These are phyloP conservation scores for Cyclophora albipunctata DNA, from an alignment of 2,888 invertebrate species.

Conservation along the genomic window DNA sequence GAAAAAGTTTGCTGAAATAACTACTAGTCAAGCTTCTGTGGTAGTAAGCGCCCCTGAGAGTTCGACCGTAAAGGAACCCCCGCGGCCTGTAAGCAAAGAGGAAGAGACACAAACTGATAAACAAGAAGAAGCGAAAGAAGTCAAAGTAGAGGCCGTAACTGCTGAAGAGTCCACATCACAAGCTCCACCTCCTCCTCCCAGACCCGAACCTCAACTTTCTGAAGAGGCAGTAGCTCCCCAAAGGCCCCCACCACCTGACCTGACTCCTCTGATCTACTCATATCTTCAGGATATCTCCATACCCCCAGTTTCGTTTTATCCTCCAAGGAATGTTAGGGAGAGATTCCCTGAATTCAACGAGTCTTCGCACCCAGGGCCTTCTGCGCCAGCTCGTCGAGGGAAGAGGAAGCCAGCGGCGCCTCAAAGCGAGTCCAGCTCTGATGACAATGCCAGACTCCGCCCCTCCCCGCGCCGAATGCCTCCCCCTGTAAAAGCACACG, in stretches of 20 bases:
- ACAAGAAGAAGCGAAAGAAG: conserved; percentile 20
- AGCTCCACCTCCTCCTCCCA: conserved; percentile 25
- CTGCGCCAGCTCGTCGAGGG: conserved; percentile 64
- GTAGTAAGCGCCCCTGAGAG: neutral
- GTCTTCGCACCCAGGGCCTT: conserved; percentile 49
- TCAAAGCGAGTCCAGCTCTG: conserved; percentile 68
- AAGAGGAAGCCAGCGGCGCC: conserved; percentile 56
- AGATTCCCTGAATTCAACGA: conserved; percentile 53
- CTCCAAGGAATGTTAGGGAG: conserved; percentile 52
- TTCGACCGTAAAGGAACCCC: conserved; percentile 18
- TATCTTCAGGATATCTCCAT: conserved; percentile 73
- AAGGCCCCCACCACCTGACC: conserved; percentile 65
- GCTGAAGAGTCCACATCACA: conserved; percentile 14
- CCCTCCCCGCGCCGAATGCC: conserved; percentile 55
- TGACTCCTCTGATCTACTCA: conserved; percentile 65
- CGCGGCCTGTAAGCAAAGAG: conserved; percentile 49
- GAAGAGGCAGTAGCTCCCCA: conserved; percentile 52
- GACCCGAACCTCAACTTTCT: conserved; percentile 21
- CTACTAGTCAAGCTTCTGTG: conserved; percentile 25
- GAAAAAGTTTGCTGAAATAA: conserved; percentile 68
- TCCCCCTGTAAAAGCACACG: conserved; percentile 60
- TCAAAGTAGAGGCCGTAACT: conserved; percentile 13
- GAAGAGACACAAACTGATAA: conserved; percentile 61
- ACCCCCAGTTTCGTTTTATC: conserved; percentile 65
- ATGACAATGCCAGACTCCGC: conserved; percentile 59